Evolutionary conservation across 2,113 vertebrate species (phyloP), one percentile per base, ranked within the genome.

Genomic region (Rallus limicola): DNA sequence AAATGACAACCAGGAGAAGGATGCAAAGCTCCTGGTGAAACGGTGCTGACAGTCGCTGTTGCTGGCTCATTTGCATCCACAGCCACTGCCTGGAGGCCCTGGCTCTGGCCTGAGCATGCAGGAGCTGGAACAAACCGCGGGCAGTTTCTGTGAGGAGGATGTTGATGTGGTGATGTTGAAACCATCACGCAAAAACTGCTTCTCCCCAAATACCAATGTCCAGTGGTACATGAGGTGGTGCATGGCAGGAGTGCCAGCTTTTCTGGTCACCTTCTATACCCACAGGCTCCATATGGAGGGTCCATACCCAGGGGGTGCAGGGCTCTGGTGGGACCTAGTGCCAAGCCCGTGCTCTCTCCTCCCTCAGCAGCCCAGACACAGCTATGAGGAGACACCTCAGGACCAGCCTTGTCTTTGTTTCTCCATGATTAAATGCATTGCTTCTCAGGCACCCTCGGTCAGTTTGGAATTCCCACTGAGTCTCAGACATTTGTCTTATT

Each of bases 311-410:
- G 33, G 12, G 21, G 26, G 5, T 28, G 20, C 20, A 23, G 36
- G 72, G 38, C 20, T 65, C 33, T 0, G 1, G 56, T 2, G 2
- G 16, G 44, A 59, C 20, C 9, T 2, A 0, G 6, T 0, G 0
- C 46, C 0, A 3, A 76, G 55, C 5, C 5, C 14, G 26, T 0
- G 1, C 13, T 16, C 50, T 44, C 1, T 0, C 53, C 14, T 34
- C 13, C 13, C 33, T 28, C 21, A 5, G 40, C 13, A 36, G 23
- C 59, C 31, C 46, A 23, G 71, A 56, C 0, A 2, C 62, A 33
- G 48, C 13, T 40, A 6, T 1, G 3, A 25, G 16, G 29, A 75
- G 28, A 25, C 33, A 59, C 21, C 7, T 3, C 33, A 81, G 14
- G 40, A 44, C 62, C 64, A 38, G 31, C 38, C 26, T 65, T 33